Evolutionary conservation across 92 coral and sea anemone genomes (phyloP).

Genomic region (Epizoanthus illoricatus): DNA sequence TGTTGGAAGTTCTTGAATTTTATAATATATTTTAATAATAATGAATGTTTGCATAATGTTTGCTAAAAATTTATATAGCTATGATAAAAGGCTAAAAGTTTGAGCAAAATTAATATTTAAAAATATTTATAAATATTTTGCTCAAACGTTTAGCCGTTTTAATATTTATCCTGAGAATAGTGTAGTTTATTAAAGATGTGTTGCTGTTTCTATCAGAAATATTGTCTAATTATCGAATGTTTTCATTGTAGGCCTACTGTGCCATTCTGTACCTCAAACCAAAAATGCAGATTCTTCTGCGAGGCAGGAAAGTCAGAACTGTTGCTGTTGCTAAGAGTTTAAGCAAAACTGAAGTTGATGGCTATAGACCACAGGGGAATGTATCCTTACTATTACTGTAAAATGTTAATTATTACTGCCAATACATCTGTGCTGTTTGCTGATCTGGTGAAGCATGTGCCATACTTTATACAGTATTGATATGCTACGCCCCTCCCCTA

Average conservation of each 20-base stretch:
- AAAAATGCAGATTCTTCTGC: constrained; percentile 89
- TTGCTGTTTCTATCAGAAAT: background rate
- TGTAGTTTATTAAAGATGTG: background rate
- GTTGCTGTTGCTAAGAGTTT: constrained; percentile 88
- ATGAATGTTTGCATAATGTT: too few relatives aligned
- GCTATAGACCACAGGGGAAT: constrained; percentile 63
- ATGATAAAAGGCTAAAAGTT: too few relatives aligned
- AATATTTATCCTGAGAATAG: too few relatives aligned
- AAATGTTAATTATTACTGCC: background rate
- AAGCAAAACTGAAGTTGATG: constrained; percentile 93
- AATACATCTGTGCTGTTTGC: background rate
- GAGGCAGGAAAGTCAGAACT: constrained; percentile 86
- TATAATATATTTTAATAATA: too few relatives aligned
- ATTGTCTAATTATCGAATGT: background rate
- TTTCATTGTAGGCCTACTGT: constrained; percentile 81
- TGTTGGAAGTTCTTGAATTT: too few relatives aligned
- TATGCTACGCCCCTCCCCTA: too few relatives aligned
- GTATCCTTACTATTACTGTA: constrained; percentile 57
- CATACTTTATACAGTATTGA: too few relatives aligned
- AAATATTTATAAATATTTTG: too few relatives aligned
- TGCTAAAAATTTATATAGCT: too few relatives aligned
- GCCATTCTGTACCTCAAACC: constrained; percentile 92
- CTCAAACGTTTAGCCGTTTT: too few relatives aligned
- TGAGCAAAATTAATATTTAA: too few relatives aligned
- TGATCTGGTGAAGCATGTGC: background rate